These are phyloP conservation scores for Tachystola acroxantha DNA, from an alignment of 2,888 invertebrate species.

Conservation along the genomic window DNA sequence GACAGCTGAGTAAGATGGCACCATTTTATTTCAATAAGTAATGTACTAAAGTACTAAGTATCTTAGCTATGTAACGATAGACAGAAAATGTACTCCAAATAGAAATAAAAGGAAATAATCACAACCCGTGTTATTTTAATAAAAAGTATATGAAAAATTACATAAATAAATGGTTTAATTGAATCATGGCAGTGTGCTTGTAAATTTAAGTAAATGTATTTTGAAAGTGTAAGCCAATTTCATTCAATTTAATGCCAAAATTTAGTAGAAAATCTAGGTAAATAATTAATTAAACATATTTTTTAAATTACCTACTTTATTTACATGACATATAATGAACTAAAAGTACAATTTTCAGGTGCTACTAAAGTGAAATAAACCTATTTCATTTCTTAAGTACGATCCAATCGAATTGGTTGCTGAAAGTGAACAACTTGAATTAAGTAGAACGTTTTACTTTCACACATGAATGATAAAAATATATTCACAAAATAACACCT, in stretches of 20 bases:
- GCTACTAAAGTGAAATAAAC: slow-evolving; percentile 1
- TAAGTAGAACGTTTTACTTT: not conserved
- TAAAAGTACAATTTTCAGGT: slow-evolving; percentile 5
- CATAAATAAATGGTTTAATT: not conserved
- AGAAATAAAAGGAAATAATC: slow-evolving; percentile 43
- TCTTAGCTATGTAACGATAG: slow-evolving; percentile 36
- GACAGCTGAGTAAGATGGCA: slow-evolving; percentile 68
- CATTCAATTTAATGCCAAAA: slow-evolving; percentile 17
- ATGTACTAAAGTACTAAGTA: slow-evolving; percentile 26
- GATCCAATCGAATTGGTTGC: not conserved
- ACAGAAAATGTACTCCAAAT: slow-evolving; percentile 16
- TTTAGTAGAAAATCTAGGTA: slow-evolving; percentile 45
- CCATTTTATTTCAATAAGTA: slow-evolving; percentile 49
- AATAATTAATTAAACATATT: not conserved
- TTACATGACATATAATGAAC: slow-evolving; percentile 21
- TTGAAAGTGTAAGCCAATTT: slow-evolving; percentile 8
- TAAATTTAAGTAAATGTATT: slow-evolving; percentile 6
- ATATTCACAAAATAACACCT: slow-evolving; percentile 8
- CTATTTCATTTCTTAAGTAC: slow-evolving; percentile 13
- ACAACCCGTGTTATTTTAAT: slow-evolving; percentile 56
- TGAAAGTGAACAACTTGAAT: not conserved
- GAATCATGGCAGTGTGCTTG: slow-evolving; percentile 37
- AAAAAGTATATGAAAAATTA: not conserved
- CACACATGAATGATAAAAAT: slow-evolving; percentile 15
- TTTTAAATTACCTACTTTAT: slow-evolving; percentile 35